phyloP scores from a whole-genome alignment of 2,888 invertebrate species.

The Dexiosoma caninum region DNA sequence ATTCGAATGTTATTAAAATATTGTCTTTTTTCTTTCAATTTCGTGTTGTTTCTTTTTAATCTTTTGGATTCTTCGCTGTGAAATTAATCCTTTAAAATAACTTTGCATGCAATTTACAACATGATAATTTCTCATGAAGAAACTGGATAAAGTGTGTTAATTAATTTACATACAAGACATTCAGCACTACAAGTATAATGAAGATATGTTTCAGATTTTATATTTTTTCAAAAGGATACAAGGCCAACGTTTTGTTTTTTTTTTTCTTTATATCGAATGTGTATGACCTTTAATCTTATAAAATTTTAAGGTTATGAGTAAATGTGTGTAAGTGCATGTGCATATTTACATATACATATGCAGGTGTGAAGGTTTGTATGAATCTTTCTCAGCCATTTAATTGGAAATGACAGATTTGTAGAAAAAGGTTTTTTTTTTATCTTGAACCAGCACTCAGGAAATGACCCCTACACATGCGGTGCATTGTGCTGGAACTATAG shows the following conservation, averaged over 20 bases:
- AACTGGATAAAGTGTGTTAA: background rate
- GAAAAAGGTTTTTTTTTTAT: too few relatives aligned
- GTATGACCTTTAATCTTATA: background rate
- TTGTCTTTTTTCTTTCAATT: slow-evolving; percentile 12
- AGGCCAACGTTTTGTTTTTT: background rate
- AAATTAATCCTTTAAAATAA: slow-evolving; percentile 1
- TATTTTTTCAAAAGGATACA: background rate
- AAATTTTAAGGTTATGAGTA: background rate
- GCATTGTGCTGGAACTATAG: too few relatives aligned
- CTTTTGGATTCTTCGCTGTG: background rate
- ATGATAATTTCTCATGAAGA: background rate
- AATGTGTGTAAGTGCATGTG: too few relatives aligned
- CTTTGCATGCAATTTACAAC: background rate
- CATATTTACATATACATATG: too few relatives aligned
- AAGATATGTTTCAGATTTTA: background rate
- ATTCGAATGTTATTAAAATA: slow-evolving; percentile 22
- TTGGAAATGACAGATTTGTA: too few relatives aligned
- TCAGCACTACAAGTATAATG: slow-evolving; percentile 13
- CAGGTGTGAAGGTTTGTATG: too few relatives aligned
- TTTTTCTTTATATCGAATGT: too few relatives aligned
- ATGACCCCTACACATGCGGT: too few relatives aligned
- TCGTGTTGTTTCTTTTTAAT: background rate
- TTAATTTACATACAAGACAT: background rate
- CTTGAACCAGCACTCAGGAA: too few relatives aligned
- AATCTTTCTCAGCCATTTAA: too few relatives aligned